Evolutionary conservation across 2,113 vertebrate species (phyloP), one percentile per base, ranked within the genome.

Genomic region (Phasianus colchicus): DNA sequence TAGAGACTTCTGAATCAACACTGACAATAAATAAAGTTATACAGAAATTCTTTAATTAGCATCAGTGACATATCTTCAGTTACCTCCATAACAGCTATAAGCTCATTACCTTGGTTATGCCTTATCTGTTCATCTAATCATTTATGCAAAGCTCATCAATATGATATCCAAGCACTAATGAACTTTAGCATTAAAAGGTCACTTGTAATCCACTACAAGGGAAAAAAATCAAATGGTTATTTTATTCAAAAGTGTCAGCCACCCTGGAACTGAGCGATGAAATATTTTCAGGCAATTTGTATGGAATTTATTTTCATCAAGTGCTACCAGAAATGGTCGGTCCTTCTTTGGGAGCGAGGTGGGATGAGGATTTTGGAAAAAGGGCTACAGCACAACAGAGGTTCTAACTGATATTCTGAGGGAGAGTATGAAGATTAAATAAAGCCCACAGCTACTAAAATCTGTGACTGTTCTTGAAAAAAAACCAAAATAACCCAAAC

Each of bases 271-370:
- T 83, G 29, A 88, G 38, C 47, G 88, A 42, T 76, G 48, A 55
- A 76, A 88, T 83, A 67, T 43, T 92, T 50, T 76, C 61, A 64
- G 48, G 29, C 42, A 80, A 83, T 80, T 88, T 67, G 10, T 60
- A 55, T 19, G 55, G 82, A 57, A 89, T 73, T 93, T 85, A 76
- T 92, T 94, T 93, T 87, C 91, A 92, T 11, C 54, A 83, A 74
- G 67, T 83, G 50, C 5, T 13, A 30, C 13, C 55, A 93, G 55
- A 91, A 82, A 66, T 14, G 76, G 27, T 57, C 24, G 73, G 27
- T 57, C 24, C 16, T 40, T 86, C 72, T 48, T 57, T 25, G 48
- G 16, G 57, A 21, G n/a, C 5, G n/a, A 36, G 25, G 16, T 18
- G 61, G 10, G 13, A 61, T 42, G 5, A 78, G 36, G 13, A 64